These are phyloP conservation scores for Otis tarda DNA, from an alignment of 2,113 vertebrate genomes.

Conservation along the genomic window DNA sequence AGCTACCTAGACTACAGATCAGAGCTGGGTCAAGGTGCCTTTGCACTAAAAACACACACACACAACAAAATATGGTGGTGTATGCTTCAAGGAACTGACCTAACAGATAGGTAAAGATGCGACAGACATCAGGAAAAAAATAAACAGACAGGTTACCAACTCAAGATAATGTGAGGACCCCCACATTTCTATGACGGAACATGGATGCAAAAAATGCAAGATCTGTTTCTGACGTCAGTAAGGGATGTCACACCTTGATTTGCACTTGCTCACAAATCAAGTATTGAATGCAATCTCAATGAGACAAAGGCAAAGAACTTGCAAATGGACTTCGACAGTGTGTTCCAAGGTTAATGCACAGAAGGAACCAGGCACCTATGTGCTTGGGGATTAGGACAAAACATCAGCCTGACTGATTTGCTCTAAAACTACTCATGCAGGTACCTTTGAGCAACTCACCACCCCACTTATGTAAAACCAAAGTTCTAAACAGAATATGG, in stretches of 20 bases:
- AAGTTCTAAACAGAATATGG: neutral
- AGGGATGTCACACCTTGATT: neutral
- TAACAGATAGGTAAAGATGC: neutral
- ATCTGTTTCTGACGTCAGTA: neutral
- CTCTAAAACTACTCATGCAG: neutral
- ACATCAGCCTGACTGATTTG: neutral
- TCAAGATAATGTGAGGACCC: neutral
- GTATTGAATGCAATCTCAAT: neutral
- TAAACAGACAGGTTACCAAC: rapidly evolving
- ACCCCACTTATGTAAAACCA: rapidly evolving
- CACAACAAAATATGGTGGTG: neutral
- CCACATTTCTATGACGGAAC: neutral
- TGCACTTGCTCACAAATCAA: neutral
- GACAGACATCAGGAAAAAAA: neutral
- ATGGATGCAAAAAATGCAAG: neutral
- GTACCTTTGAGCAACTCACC: neutral
- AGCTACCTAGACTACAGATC: neutral
- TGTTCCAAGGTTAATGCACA: neutral
- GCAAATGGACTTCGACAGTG: neutral
- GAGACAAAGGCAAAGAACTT: neutral
- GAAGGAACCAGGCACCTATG: neutral
- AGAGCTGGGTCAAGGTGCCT: neutral
- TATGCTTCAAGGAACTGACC: neutral
- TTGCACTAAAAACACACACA: neutral
- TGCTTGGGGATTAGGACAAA: neutral